phyloP scores from a whole-genome alignment of 1,140 invertebrate genomes.

The Euglossa dilemma region DNA sequence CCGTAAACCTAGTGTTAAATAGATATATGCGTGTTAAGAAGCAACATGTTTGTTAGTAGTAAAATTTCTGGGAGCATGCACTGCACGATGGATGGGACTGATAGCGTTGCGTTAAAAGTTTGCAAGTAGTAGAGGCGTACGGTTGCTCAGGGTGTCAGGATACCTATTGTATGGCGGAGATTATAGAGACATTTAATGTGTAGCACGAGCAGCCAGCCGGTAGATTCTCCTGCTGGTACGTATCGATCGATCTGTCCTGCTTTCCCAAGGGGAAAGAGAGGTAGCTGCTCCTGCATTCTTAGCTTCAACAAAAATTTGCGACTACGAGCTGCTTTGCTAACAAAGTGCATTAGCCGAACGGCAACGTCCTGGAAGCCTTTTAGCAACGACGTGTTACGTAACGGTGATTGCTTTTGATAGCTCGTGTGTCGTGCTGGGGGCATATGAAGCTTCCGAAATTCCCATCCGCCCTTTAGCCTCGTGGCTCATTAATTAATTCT shows the following conservation, averaged over 20 bases:
- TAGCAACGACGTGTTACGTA: slow-evolving; percentile 27
- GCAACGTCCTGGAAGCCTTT: slow-evolving; percentile 32
- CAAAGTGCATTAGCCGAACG: slow-evolving; percentile 35
- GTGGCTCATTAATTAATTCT: slow-evolving; percentile 6
- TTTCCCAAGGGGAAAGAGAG: slow-evolving; percentile 18
- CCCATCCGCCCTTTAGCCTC: not conserved
- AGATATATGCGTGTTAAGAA: not conserved
- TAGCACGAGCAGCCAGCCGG: not conserved
- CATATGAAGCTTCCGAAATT: slow-evolving; percentile 23
- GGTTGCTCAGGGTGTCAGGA: not conserved
- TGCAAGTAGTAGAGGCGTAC: not conserved
- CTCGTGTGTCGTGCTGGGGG: not conserved
- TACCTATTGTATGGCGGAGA: not conserved
- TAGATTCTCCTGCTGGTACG: not conserved
- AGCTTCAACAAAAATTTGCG: slow-evolving; percentile 41
- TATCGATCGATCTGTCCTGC: slow-evolving; percentile 44
- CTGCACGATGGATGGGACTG: not conserved
- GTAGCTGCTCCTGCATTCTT: slow-evolving; percentile 24
- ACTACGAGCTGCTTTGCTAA: slow-evolving; percentile 24
- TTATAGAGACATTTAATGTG: slow-evolving; percentile 23
- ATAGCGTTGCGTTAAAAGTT: not conserved
- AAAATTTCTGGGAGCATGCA: not conserved
- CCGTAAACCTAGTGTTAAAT: too few relatives aligned
- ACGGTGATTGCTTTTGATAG: slow-evolving; percentile 8
- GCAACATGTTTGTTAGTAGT: not conserved